Evolutionary conservation across 1,140 invertebrate genomes (phyloP).

Genomic region (Solen grandis): DNA sequence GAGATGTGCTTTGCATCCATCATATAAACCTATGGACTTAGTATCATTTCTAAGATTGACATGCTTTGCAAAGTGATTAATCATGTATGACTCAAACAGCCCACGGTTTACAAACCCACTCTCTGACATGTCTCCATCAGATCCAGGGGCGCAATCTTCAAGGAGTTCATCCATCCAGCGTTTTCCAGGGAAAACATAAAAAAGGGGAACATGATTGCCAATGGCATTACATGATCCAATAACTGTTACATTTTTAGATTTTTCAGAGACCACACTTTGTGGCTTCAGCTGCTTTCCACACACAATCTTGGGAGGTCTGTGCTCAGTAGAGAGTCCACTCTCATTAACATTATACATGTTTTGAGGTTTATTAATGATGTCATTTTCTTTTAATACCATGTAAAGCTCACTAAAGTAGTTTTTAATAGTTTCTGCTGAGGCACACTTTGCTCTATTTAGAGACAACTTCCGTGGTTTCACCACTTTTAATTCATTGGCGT

Average conservation of each 20-base stretch:
- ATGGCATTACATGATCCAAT: slow-evolving; percentile 38
- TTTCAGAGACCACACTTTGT: slow-evolving; percentile 24
- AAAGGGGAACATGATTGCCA: slow-evolving; percentile 29
- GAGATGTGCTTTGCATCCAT: slow-evolving; percentile 76
- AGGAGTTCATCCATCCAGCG: too few relatives aligned
- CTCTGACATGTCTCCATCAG: too few relatives aligned
- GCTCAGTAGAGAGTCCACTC: slow-evolving; percentile 26
- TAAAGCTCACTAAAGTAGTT: slow-evolving; percentile 19
- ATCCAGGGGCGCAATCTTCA: too few relatives aligned
- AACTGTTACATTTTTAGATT: too few relatives aligned
- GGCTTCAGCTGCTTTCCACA: slow-evolving; percentile 2
- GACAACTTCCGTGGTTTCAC: too few relatives aligned
- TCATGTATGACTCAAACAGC: too few relatives aligned
- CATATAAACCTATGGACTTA: slow-evolving; percentile 76
- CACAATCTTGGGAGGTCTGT: slow-evolving; percentile 29
- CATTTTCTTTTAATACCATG: not conserved
- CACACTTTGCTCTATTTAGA: slow-evolving; percentile 17
- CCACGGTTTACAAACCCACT: too few relatives aligned
- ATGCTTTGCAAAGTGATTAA: too few relatives aligned
- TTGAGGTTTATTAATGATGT: slow-evolving; percentile 18
- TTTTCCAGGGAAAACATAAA: too few relatives aligned
- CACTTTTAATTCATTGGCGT: slow-evolving; percentile 35
- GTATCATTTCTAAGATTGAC: not conserved
- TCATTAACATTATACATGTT: too few relatives aligned
- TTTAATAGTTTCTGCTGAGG: slow-evolving; percentile 5